These are phyloP conservation scores for Nomada fabriciana DNA, from an alignment of 2,888 invertebrate species.

Conservation along the genomic window DNA sequence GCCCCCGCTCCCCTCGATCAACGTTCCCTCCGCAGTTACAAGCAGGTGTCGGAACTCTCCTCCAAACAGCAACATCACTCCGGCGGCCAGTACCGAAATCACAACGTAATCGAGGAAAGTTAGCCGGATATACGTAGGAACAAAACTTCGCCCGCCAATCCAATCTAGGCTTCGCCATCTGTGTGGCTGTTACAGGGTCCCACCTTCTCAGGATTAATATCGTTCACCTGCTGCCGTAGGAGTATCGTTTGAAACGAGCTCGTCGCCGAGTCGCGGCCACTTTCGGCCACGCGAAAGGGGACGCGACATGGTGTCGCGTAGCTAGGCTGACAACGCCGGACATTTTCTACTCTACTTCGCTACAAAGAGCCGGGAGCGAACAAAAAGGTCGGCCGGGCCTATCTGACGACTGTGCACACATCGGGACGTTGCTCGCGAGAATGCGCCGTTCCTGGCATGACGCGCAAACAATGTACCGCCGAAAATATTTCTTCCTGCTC, in stretches of 20 bases:
- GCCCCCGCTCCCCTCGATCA: too few species aligned
- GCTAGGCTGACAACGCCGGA: constrained; percentile 50
- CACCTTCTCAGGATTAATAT: constrained; percentile 56
- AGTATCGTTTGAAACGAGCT: constrained; percentile 28
- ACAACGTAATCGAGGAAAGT: constrained; percentile 13
- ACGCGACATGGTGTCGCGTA: constrained; percentile 63
- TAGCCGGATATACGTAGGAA: background rate
- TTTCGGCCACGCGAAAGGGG: constrained; percentile 40
- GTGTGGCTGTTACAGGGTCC: constrained; percentile 9
- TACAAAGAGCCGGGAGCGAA: constrained; percentile 27
- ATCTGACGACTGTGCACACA: constrained; percentile 53
- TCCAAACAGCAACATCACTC: background rate
- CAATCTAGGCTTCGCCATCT: background rate
- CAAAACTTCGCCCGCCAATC: constrained; percentile 3
- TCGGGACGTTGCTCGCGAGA: constrained; percentile 42
- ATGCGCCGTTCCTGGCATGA: constrained; percentile 48
- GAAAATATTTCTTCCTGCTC: constrained; percentile 61
- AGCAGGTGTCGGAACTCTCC: background rate
- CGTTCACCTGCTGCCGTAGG: constrained; percentile 39
- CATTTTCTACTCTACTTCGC: constrained; percentile 55
- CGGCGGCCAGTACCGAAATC: background rate
- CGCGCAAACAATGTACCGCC: constrained; percentile 61
- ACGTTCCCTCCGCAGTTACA: background rate
- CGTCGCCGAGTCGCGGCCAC: constrained; percentile 64
- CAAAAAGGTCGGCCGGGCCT: constrained; percentile 46